Percentiles rank a stretch among this genome's conserved stretches.
Conservation (phyloP, 2,113 vertebrate genomes). For the Hippocampus comes region DNA sequence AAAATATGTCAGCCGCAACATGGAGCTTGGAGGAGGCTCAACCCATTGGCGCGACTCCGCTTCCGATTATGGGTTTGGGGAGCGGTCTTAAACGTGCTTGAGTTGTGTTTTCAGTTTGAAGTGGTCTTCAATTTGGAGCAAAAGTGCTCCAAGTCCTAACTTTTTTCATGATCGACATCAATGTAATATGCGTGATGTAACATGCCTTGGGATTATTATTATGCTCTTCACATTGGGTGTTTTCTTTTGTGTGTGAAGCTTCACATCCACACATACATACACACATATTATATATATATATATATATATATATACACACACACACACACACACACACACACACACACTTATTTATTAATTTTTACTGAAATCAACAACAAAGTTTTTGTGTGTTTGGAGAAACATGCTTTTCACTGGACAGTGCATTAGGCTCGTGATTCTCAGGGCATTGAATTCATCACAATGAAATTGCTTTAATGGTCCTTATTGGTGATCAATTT, state of each 20-base stretch:
- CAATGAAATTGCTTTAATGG: too few species aligned
- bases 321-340: too few species aligned
- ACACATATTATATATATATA: too few species aligned
- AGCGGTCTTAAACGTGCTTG: background rate
- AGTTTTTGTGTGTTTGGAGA: too few species aligned
- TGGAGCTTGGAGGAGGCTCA: constrained; percentile 21
- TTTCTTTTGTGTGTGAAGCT: background rate
- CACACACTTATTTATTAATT: too few species aligned
- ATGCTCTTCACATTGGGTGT: background rate
- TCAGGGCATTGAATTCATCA: too few species aligned
- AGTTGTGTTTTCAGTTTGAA: background rate
- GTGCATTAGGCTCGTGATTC: too few species aligned
- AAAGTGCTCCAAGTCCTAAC: background rate
- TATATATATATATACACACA: too few species aligned
- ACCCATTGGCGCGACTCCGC: constrained; percentile 17
- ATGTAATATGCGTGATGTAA: background rate
- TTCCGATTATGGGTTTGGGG: constrained; percentile 26
- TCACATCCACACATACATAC: too few species aligned
- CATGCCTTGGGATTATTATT: background rate
- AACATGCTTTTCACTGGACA: too few species aligned
- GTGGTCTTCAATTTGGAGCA: background rate
- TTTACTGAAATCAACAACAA: too few species aligned
- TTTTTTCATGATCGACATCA: background rate
- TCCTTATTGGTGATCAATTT: too few species aligned
- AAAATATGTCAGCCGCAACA: constrained; percentile 53